These are phyloP conservation scores for Iguana delicatissima DNA, from an alignment of 2,797 vertebrate genomes.

Conservation along the genomic window DNA sequence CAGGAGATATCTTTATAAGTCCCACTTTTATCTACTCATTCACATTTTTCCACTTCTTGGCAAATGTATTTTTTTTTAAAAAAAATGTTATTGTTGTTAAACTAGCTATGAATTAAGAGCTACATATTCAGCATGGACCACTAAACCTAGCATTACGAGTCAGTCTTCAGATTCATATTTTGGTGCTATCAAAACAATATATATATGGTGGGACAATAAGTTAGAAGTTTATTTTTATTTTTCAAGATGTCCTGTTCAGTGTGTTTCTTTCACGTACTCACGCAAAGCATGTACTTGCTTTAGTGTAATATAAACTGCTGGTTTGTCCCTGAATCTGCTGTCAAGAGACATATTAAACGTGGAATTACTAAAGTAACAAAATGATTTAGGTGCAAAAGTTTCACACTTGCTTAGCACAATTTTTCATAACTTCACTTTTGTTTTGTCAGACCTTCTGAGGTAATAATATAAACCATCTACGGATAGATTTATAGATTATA, in stretches of 20 bases:
- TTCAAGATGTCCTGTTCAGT: not conserved
- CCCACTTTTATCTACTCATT: not conserved
- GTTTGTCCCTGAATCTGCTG: not conserved
- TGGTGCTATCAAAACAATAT: conserved; percentile 1
- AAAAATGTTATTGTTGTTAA: not conserved
- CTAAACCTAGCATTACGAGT: not conserved
- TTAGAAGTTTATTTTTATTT: conserved; percentile 5
- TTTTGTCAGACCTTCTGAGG: not conserved
- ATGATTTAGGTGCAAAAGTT: conserved; percentile 16
- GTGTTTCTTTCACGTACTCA: not conserved
- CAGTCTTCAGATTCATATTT: not conserved
- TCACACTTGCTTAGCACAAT: not conserved
- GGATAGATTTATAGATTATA: not conserved
- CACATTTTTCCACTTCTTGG: not conserved
- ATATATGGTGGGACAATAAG: conserved; percentile 14
- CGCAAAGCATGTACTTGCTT: conserved; percentile 17
- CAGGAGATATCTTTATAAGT: not conserved
- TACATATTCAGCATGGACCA: not conserved
- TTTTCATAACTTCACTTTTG: not conserved
- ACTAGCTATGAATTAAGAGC: not conserved
- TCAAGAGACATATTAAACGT: not conserved
- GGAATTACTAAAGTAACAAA: conserved; percentile 19
- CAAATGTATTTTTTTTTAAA: not conserved
- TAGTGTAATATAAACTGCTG: not conserved
- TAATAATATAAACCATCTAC: not conserved